Evolutionary conservation across 1,140 invertebrate species (phyloP).

Genomic region (Drosophila paulistorum): DNA sequence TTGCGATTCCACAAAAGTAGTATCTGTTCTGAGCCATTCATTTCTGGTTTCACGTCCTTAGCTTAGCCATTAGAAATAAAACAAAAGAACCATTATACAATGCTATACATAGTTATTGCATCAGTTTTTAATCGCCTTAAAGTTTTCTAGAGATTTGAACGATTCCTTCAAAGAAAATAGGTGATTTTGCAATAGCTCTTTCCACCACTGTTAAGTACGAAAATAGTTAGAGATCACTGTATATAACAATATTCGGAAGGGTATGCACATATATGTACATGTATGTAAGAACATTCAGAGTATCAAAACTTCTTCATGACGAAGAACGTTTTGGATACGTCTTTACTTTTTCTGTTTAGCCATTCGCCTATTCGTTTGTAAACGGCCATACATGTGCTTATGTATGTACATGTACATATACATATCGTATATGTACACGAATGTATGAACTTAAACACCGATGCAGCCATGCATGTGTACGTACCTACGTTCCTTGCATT

Average conservation of each 20-base stretch:
- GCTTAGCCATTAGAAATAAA: too few relatives aligned
- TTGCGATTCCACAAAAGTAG: neutral
- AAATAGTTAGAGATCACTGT: too few relatives aligned
- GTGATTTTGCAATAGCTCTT: too few relatives aligned
- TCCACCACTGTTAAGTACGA: too few relatives aligned
- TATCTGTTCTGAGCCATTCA: neutral
- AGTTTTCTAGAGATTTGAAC: too few relatives aligned
- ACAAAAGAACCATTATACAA: too few relatives aligned
- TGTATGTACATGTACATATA: neutral
- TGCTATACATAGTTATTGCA: too few relatives aligned
- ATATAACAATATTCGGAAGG: too few relatives aligned
- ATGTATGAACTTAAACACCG: conserved; percentile 7
- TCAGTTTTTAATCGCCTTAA: too few relatives aligned
- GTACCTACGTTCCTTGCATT: conserved; percentile 26
- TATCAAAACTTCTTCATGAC: neutral
- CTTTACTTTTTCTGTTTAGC: conserved; percentile 12
- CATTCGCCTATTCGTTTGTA: conserved; percentile 12
- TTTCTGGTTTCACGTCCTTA: too few relatives aligned
- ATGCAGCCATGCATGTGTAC: conserved; percentile 5
- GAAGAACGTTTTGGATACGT: neutral
- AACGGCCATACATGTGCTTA: conserved; percentile 3
- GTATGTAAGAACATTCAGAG: neutral
- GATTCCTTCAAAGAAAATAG: too few relatives aligned
- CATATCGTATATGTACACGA: neutral
- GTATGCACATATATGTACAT: too few relatives aligned